Evolutionary conservation across 2,797 vertebrate species (phyloP), one percentile per base, ranked within the genome.

Genomic region (Semaprochilodus insignis): DNA sequence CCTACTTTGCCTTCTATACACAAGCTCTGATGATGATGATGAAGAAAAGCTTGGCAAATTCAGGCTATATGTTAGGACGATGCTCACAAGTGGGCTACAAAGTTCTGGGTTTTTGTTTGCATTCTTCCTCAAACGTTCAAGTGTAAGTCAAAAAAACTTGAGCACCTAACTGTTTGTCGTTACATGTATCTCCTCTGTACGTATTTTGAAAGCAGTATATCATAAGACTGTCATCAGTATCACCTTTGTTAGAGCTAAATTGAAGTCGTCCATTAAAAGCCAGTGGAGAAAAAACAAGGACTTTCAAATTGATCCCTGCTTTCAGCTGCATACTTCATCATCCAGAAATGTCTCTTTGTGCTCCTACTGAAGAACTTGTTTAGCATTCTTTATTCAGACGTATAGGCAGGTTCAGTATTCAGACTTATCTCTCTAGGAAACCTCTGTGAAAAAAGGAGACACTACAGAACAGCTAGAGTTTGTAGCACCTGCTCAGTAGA

Each of bases 371-470:
- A 66, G 60, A 40, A 23, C 25, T 69, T 34, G 74, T 31, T 21
- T 23, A n/a, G 23, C 80, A 77, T 78, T 36, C 21, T 36, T 51
- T 4, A 23, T 55, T 25, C 60, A 59, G 17, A 15, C 23, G 2
- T 54, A 81, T 31, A 1, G 73, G 31, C 36, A 57, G n/a, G 19
- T 57, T 80, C 44, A 77, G 82, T 82, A 70, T 80, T 84, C 57
- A 74, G 72, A 71, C 65, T 23, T 17, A 77, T 52, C 51, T 51
- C 34, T 1, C 25, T n/a, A 60, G 74, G 66, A 62, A 8, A 16
- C 57, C 71, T 78, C 21, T 4, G 1, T 31, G 72, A 4, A 44
- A 71, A 36, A 76, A n/a, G 55, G 31, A 84, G 79, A 84, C 6
- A 34, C 74, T 71, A 74, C 23, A 78, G 78, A 83, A 55, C 51